Evolutionary conservation across 2,888 invertebrate species (phyloP), one percentile per base, ranked within the genome.

Genomic region (Poecilus cupreus): DNA sequence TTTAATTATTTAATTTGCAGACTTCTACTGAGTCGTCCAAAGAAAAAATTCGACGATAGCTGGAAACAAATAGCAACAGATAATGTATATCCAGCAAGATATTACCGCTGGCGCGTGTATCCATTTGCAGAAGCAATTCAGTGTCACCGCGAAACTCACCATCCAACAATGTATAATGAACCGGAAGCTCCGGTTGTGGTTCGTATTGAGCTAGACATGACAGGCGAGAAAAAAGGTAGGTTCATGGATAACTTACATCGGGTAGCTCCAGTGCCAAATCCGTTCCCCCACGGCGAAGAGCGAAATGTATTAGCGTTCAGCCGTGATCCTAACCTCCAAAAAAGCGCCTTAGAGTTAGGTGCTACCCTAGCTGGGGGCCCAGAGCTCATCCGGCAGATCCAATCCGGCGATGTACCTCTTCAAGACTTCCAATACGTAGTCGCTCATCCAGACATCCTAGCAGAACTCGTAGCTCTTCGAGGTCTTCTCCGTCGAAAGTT

Each of bases 141-240:
- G 83, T 93, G 93, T 81, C 95, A 96, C 85, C 91, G 94, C 68
- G 96, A 97, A 88, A 93, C 94, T 0, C 95, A 96, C 88, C 94
- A 96, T 87, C 95, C 96, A 0, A 92, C 94, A 0, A 94, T 97
- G 90, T 95, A 93, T 85, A 95, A 97, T 88, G 89, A 91, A 43
- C 95, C 96, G 0, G 91, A 94, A 87, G 94, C 96, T 0, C 89
- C 92, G 11, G 88, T 98, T 0, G 91, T 91, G 83, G 93, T 95
- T 2, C 89, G 92, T 43, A 90, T 97, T 81, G 97, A 97, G 87
- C 88, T 97, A 2, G 94, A 97, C 87, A 95, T 97, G 95, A 91
- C 91, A 83, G 93, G 93, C 76, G 92, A 91, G 83, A 94, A 93
- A 87, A 92, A 93, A 91, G 94, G 91, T 54, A 93, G 93, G 82